phyloP scores from a whole-genome alignment of 1,140 invertebrate species.

The Cataglyphis hispanica region DNA sequence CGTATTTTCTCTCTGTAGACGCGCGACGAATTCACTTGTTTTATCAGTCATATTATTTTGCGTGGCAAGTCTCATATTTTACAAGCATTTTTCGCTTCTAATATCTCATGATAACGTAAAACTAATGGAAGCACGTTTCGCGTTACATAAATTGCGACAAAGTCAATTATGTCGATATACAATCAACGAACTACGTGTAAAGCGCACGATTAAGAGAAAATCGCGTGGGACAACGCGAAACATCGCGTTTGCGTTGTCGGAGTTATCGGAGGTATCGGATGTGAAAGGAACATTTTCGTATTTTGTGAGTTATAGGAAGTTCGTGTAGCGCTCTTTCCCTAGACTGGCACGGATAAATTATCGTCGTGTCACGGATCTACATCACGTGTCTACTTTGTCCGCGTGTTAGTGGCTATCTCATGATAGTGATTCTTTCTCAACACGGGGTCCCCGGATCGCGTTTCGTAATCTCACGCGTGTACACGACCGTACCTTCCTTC shows the following conservation, averaged over 20 bases:
- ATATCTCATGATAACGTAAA: constrained; percentile 14
- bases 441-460: constrained; percentile 64
- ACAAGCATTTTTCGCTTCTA: constrained; percentile 4
- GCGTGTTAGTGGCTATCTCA: constrained; percentile 55
- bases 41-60: constrained; percentile 19
- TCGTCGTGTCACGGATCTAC: constrained; percentile 60
- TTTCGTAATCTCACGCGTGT: constrained; percentile 74
- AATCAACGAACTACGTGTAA: not conserved
- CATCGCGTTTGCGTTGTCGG: constrained; percentile 16
- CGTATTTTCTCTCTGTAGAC: constrained; percentile 20
- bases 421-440: constrained; percentile 68
- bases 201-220: not conserved
- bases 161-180: not conserved
- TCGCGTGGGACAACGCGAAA: not conserved
- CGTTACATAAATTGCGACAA: not conserved
- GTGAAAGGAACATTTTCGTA: constrained; percentile 65
- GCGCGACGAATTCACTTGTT: constrained; percentile 40
- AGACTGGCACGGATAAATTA: constrained; percentile 69
- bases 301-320: constrained; percentile 60
- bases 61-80: constrained; percentile 11
- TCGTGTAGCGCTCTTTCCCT: constrained; percentile 49
- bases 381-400: constrained; percentile 10
- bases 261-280: not conserved
- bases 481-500: constrained; percentile 68
- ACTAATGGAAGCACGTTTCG: not conserved